These are phyloP conservation scores for Lutraria lutraria DNA, from an alignment of 2,888 invertebrate genomes.

Conservation along the genomic window DNA sequence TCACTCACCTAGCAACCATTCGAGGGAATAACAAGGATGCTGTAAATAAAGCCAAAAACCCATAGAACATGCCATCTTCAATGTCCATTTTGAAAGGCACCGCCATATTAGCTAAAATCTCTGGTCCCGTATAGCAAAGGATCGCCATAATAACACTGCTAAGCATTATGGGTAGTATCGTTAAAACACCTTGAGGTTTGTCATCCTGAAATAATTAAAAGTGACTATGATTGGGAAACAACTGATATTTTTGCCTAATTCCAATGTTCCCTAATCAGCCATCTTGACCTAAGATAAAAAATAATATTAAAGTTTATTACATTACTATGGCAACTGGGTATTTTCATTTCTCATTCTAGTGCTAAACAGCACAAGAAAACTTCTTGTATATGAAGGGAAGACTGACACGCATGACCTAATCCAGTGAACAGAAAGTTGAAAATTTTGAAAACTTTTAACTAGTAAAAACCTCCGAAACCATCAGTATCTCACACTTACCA, in stretches of 20 bases:
- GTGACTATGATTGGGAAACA: background rate
- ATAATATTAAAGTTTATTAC: background rate
- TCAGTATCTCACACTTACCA: constrained; percentile 13
- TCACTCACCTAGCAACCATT: constrained; percentile 80
- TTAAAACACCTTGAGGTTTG: constrained; percentile 73
- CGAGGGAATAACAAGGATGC: constrained; percentile 82
- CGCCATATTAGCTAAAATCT: constrained; percentile 80
- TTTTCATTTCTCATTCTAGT: no score
- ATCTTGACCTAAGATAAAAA: background rate
- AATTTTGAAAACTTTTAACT: no score
- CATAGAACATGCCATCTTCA: constrained; percentile 82
- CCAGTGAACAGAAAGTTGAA: no score
- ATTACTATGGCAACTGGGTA: no score
- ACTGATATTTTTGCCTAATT: background rate
- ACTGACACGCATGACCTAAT: no score
- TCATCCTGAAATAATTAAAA: constrained; percentile 49
- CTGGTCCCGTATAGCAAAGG: constrained; percentile 87
- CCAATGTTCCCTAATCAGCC: no score
- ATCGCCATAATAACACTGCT: constrained; percentile 89
- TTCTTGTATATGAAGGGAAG: no score
- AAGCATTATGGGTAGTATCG: constrained; percentile 86
- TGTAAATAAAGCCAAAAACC: constrained; percentile 82
- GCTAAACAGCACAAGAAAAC: no score
- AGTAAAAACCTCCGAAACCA: no score
- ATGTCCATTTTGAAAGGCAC: constrained; percentile 80